Conservation (phyloP, 2,888 invertebrate genomes). For the Parasteatoda lunata region DNA sequence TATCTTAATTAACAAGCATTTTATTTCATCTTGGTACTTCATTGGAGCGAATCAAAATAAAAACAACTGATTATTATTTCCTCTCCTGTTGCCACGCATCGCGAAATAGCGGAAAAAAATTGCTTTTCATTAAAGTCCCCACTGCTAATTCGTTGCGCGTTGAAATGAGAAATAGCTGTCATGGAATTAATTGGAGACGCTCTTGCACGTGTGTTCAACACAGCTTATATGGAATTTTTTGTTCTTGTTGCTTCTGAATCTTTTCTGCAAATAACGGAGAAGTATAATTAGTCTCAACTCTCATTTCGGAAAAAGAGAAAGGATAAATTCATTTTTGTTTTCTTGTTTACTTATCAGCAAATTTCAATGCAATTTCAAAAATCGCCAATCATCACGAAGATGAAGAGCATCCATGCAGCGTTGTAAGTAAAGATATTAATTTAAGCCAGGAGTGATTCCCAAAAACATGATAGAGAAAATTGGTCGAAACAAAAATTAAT, state of each 20-base stretch:
- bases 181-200: conserved; percentile 52
- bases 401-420: not conserved
- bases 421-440: not conserved
- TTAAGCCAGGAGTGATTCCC: not conserved
- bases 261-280: conserved; percentile 1
- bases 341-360: not conserved
- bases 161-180: conserved; percentile 35
- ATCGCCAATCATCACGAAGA: not conserved
- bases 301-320: not conserved
- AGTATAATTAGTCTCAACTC: conserved; percentile 24
- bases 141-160: conserved; percentile 27
- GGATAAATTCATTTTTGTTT: not conserved
- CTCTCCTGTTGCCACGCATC: conserved; percentile 19
- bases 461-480: not conserved
- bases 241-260: not conserved
- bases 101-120: not conserved
- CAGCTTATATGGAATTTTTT: not conserved
- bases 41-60: conserved; percentile 17
- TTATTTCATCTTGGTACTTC: conserved; percentile 23
- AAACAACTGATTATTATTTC: conserved; percentile 26
- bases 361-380: not conserved
- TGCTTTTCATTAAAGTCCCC: conserved; percentile 23
- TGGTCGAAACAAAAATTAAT: not conserved
- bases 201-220: not conserved
- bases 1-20: conserved; percentile 44